Evolutionary conservation across 2,888 invertebrate species (phyloP), one percentile per base, ranked within the genome.

Genomic region (Dolomedes plantarius): DNA sequence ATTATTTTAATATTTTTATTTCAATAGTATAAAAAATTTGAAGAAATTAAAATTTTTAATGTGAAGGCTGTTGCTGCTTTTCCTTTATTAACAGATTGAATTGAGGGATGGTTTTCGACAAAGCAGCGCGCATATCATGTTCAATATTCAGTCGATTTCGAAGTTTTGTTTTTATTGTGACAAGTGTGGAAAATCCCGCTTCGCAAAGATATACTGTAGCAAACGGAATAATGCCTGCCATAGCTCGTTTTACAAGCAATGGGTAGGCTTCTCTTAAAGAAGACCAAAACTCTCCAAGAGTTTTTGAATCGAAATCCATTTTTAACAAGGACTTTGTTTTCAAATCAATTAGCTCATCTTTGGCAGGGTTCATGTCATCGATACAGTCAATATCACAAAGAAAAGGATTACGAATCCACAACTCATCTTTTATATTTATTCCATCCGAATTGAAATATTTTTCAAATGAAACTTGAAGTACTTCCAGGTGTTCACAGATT

Each of bases 311-410:
- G 50, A 50, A 50, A 74, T 74, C 75, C 75, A 75, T 75, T 75
- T 75, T 75, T 75, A 65, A 65, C 75, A 36, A 75, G 28, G 65
- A 75, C 64, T 75, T 75, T 75, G 75, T 75, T 75, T 65, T 75
- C 64, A 75, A 41, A 75, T 75, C 75, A 64, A 75, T 75, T 65
- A 75, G 75, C 75, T 75, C 75, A 75, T 75, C 75, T 75, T 75
- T 75, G 41, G 41, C 75, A 75, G 77, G 68, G 76, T 77, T 69
- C 36, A 69, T 77, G 56, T 77, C 77, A 69, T 77, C 69, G 77
- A 77, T 77, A 77, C 77, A 77, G 77, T 77, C 77, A 77, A 77
- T 77, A 77, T 68, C 77, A 68, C 77, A 77, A 77, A 68, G 77
- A 68, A 77, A 77, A 77, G 68, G 77, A 68, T 77, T 77, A 77